Evolutionary conservation across 2,888 invertebrate species (phyloP).

Genomic region (Sthenelais limicola): DNA sequence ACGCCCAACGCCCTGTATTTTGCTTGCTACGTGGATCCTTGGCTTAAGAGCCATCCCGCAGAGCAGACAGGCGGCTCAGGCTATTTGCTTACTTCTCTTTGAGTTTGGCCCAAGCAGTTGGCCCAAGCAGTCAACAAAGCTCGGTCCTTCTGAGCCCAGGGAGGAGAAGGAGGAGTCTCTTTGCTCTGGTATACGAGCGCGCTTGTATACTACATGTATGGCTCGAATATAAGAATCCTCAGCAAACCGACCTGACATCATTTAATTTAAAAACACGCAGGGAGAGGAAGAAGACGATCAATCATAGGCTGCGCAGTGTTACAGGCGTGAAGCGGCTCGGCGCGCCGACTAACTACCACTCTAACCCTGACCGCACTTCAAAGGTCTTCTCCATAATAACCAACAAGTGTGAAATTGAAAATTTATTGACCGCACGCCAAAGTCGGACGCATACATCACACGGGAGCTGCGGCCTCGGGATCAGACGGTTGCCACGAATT

Average conservation of each 20-base stretch:
- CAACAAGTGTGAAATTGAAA: constrained; percentile 46
- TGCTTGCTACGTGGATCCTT: too few species aligned
- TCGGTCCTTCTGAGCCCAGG: neutral
- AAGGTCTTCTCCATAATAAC: constrained; percentile 33
- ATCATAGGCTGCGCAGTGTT: neutral
- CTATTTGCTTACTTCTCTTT: constrained; percentile 35
- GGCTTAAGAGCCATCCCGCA: constrained; percentile 8
- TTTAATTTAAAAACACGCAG: constrained; percentile 39
- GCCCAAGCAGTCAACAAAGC: neutral
- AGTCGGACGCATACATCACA: constrained; percentile 25
- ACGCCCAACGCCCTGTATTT: too few species aligned
- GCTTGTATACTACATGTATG: too few species aligned
- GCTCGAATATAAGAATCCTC: constrained; percentile 16
- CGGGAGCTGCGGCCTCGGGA: neutral
- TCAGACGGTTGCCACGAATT: neutral
- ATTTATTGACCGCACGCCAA: constrained; percentile 40
- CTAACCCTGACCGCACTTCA: constrained; percentile 38
- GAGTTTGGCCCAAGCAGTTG: constrained; percentile 22
- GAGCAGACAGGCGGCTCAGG: constrained; percentile 15
- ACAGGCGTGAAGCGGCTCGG: constrained; percentile 6
- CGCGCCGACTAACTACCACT: constrained; percentile 23
- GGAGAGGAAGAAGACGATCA: neutral
- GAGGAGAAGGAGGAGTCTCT: neutral
- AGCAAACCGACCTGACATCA: constrained; percentile 28
- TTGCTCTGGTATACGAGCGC: too few species aligned